Evolutionary conservation across 2,113 vertebrate species (phyloP).

Genomic region (Actinemys pallida): DNA sequence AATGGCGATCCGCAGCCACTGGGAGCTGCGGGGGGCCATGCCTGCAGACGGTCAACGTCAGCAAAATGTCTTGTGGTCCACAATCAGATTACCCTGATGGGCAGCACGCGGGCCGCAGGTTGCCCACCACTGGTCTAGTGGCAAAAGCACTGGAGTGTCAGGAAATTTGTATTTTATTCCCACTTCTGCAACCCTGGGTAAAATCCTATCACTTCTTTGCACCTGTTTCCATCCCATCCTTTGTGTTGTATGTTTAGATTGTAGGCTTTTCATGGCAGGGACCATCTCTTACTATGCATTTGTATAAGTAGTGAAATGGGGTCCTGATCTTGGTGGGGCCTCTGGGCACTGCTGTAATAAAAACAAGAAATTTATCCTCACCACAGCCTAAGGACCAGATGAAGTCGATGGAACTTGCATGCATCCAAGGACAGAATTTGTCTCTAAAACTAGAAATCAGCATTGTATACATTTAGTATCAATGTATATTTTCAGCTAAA

Average conservation of each 20-base stretch:
- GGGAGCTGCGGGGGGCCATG: too few relatives aligned
- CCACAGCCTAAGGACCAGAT: not conserved
- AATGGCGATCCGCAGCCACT: too few relatives aligned
- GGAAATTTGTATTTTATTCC: not conserved
- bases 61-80: too few relatives aligned
- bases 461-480: not conserved
- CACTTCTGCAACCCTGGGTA: not conserved
- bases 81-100: too few relatives aligned
- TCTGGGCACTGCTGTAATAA: not conserved
- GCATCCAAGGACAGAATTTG: not conserved
- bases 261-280: not conserved
- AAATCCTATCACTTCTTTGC: too few relatives aligned
- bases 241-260: not conserved
- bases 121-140: not conserved
- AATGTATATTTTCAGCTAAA: too few relatives aligned
- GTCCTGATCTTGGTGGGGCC: rapidly evolving
- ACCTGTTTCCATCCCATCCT: too few relatives aligned
- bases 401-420: not conserved
- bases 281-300: not conserved
- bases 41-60: too few relatives aligned
- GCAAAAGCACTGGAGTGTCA: not conserved
- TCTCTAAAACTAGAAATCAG: not conserved
- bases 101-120: too few relatives aligned
- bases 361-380: not conserved
- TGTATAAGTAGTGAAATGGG: not conserved